Percentiles rank a stretch among this genome's conserved stretches.
These are phyloP conservation scores for Ceratotherium simum DNA, from an alignment of 2,113 vertebrate species.

Conservation along the genomic window DNA sequence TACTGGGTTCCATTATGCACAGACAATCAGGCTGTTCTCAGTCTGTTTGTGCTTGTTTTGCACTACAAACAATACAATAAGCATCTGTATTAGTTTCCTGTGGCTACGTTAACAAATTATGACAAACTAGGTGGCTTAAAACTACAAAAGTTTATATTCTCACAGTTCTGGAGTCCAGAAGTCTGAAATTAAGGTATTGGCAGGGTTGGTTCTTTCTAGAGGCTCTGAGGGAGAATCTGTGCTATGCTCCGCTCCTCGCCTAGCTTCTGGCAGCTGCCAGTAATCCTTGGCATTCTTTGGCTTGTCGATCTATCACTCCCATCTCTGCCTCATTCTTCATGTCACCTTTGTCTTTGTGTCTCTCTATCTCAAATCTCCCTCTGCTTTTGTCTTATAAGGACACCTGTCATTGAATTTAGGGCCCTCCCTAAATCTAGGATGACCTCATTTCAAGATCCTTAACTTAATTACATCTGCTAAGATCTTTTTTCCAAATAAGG, in stretches of 20 bases:
- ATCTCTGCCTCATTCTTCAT: background rate
- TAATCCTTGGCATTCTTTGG: background rate
- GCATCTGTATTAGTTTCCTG: background rate
- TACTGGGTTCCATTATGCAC: background rate
- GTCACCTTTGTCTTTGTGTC: background rate
- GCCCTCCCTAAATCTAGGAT: background rate
- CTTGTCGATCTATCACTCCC: background rate
- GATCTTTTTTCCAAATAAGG: background rate
- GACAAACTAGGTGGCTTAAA: background rate
- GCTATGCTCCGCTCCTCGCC: background rate
- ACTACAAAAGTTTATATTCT: background rate
- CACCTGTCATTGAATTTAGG: background rate
- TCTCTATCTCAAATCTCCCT: background rate
- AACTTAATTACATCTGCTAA: slow-evolving; percentile 38
- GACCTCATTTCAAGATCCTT: slow-evolving; percentile 23
- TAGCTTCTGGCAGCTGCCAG: background rate
- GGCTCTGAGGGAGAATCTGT: background rate
- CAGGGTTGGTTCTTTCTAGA: background rate
- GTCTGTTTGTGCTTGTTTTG: background rate
- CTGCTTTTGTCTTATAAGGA: slow-evolving; percentile 11
- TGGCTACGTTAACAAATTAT: slow-evolving; percentile 8
- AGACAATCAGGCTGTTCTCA: background rate
- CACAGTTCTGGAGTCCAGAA: background rate
- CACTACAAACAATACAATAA: background rate
- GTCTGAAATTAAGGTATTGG: background rate